These are phyloP conservation scores for Chrysopilus asiliformis DNA, from an alignment of 2,888 invertebrate genomes.

Conservation along the genomic window DNA sequence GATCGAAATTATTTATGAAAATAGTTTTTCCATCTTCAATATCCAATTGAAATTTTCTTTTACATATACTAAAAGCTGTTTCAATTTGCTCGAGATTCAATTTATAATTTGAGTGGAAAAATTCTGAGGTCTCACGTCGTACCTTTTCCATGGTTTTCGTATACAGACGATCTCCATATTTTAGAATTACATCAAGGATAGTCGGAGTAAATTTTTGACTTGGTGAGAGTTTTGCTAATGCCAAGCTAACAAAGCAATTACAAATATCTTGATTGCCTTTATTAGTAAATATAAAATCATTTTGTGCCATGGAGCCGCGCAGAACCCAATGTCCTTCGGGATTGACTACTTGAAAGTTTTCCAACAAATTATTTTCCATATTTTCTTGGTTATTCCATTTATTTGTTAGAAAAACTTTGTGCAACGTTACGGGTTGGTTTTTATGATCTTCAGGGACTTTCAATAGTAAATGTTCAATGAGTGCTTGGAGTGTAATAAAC, in stretches of 20 bases:
- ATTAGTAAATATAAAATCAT: conserved; percentile 21
- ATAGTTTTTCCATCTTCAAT: neutral
- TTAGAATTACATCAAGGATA: conserved; percentile 45
- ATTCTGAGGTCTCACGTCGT: too few relatives aligned
- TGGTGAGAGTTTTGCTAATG: conserved; percentile 43
- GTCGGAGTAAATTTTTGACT: conserved; percentile 42
- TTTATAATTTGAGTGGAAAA: conserved; percentile 9
- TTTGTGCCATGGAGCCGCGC: conserved; percentile 18
- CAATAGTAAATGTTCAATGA: conserved; percentile 13
- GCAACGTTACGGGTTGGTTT: conserved; percentile 12
- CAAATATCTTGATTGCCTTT: conserved; percentile 41
- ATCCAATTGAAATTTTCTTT: conserved; percentile 14
- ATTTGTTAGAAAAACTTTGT: conserved; percentile 3
- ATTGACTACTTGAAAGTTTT: conserved; percentile 2
- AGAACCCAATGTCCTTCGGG: conserved; percentile 13
- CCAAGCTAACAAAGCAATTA: conserved; percentile 44
- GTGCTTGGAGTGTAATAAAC: conserved; percentile 14
- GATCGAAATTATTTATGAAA: neutral
- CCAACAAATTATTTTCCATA: neutral
- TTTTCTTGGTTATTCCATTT: conserved; percentile 1
- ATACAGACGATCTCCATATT: conserved; percentile 49
- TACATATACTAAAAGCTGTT: conserved; percentile 22
- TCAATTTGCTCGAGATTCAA: conserved; percentile 24
- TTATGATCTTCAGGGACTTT: conserved; percentile 14
- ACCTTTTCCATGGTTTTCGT: conserved; percentile 30